These are phyloP conservation scores for Hecatera dysodea DNA, from an alignment of 2,888 invertebrate genomes.

Conservation along the genomic window DNA sequence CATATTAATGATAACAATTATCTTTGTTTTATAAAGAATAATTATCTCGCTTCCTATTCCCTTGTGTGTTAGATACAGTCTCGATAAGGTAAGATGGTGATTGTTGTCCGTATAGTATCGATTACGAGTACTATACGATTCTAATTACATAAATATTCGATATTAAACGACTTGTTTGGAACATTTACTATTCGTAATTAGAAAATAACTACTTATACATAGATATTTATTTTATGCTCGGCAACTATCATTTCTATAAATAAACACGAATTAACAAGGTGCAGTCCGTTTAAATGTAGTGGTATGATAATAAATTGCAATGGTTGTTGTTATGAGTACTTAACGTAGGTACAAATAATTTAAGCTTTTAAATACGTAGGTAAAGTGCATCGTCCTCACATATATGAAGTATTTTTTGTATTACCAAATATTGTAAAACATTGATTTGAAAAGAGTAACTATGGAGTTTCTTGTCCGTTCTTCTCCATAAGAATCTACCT, in stretches of 20 bases:
- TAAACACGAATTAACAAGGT: constrained; percentile 15
- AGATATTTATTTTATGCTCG: constrained; percentile 36
- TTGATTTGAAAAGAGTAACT: no score
- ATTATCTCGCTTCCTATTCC: constrained; percentile 37
- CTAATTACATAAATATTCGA: constrained; percentile 36
- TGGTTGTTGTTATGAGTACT: neutral
- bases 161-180: constrained; percentile 15
- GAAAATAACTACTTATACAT: constrained; percentile 27
- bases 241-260: constrained; percentile 43
- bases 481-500: no score
- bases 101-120: constrained; percentile 27
- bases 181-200: constrained; percentile 26
- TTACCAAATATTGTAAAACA: no score
- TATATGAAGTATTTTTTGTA: no score
- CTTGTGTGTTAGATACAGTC: constrained; percentile 30
- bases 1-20: constrained; percentile 24
- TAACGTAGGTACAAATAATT: neutral
- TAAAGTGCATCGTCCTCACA: no score
- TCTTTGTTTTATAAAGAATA: constrained; percentile 11
- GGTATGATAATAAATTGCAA: constrained; percentile 13
- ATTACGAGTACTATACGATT: constrained; percentile 8
- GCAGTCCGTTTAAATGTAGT: neutral
- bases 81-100: constrained; percentile 28
- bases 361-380: no score
- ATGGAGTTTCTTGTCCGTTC: no score